Percentiles rank a stretch among this genome's conserved stretches.
Evolutionary conservation across 53 echinoderm and acorn worm genomes (phyloP).

Genomic region (Luidia sarsii): DNA sequence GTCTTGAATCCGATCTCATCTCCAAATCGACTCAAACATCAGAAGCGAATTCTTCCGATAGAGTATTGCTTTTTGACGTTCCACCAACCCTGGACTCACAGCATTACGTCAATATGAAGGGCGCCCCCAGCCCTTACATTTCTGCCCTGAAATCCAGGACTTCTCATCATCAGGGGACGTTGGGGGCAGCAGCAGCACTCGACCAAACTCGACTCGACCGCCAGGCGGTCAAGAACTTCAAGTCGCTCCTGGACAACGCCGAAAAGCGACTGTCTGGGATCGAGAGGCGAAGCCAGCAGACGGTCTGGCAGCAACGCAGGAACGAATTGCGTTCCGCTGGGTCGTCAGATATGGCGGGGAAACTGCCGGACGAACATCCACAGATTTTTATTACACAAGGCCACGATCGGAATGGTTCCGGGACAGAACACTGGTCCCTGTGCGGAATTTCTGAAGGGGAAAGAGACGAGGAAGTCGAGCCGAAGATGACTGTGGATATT

Average conservation of each 20-base stretch:
- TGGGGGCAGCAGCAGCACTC: not conserved
- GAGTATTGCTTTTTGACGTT: constrained; percentile 16
- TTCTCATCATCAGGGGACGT: not conserved
- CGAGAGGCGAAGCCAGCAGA: not conserved
- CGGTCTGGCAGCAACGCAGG: not conserved
- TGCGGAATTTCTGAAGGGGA: too few species aligned
- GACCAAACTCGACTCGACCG: too few species aligned
- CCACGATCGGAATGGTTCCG: too few species aligned
- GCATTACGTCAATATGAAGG: not conserved
- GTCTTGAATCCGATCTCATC: not conserved
- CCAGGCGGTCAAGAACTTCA: too few species aligned
- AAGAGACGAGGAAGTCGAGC: not conserved
- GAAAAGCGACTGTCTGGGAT: constrained; percentile 29
- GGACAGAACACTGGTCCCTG: not conserved
- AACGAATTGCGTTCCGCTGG: not conserved
- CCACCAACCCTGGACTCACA: not conserved
- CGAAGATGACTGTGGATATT: not conserved
- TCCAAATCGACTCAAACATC: constrained; percentile 36
- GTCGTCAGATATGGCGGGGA: too few species aligned
- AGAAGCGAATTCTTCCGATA: not conserved
- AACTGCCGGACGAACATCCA: too few species aligned
- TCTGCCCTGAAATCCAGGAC: constrained; percentile 3
- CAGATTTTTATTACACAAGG: too few species aligned
- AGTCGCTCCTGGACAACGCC: constrained; percentile 22
- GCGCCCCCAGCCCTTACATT: not conserved